Conservation (phyloP, 64 coral and sea anemone genomes). For the Montipora cactus region DNA sequence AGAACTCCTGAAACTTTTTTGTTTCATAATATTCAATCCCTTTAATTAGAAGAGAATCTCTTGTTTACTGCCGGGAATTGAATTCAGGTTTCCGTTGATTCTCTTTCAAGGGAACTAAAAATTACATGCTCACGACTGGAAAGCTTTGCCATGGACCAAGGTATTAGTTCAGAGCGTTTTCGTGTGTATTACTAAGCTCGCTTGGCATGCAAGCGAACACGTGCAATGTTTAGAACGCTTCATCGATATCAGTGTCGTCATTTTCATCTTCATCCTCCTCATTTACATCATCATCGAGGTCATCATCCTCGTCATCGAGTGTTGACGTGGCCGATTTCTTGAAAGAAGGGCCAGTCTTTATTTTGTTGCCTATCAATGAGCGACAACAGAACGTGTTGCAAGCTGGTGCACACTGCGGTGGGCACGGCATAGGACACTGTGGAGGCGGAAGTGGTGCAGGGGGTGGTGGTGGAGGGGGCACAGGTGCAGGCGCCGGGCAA, state of each 20-base stretch:
- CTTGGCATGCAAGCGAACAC: not conserved
- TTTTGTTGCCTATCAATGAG: slow-evolving; percentile 2
- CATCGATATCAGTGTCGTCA: slow-evolving; percentile 10
- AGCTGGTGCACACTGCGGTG: not conserved
- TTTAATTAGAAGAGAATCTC: too few species aligned
- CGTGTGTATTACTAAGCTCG: not conserved
- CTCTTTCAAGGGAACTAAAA: too few species aligned
- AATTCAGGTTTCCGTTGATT: too few species aligned
- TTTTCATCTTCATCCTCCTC: slow-evolving; percentile 17
- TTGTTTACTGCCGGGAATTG: too few species aligned
- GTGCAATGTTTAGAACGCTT: not conserved
- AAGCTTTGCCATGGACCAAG: too few species aligned
- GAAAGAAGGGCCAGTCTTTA: not conserved
- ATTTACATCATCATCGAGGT: not conserved
- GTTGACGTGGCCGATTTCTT: not conserved
- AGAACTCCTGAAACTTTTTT: too few species aligned
- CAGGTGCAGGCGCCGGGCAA: not conserved
- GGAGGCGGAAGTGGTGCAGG: not conserved
- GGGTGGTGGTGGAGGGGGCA: not conserved
- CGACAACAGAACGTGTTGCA: slow-evolving; percentile 18
- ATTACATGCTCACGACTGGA: too few species aligned
- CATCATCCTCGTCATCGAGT: not conserved
- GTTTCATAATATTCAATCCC: too few species aligned
- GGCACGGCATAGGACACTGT: not conserved
- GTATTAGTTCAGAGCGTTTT: too few species aligned